These are phyloP conservation scores for Drosophila sordidula DNA, from an alignment of 2,888 invertebrate genomes.

Conservation along the genomic window DNA sequence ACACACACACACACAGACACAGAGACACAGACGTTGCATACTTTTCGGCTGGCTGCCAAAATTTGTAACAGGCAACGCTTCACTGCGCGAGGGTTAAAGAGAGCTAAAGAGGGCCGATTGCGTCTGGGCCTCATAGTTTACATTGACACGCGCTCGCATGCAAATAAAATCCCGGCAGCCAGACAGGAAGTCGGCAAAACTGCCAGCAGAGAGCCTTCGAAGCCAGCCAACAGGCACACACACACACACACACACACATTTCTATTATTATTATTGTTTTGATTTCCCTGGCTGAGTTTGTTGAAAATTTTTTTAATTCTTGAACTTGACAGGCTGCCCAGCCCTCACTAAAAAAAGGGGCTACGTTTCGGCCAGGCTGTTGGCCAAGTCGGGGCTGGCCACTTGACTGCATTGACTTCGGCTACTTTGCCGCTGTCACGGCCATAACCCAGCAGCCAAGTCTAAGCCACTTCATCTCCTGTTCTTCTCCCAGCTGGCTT, in stretches of 20 bases:
- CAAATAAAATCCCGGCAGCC: conserved; percentile 65
- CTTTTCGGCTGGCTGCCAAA: conserved; percentile 66
- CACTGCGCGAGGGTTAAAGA: conserved; percentile 26
- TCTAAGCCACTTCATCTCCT: conserved; percentile 55
- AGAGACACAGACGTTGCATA: conserved; percentile 63
- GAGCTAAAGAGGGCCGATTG: background rate
- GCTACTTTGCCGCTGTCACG: conserved; percentile 59
- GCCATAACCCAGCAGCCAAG: conserved; percentile 53
- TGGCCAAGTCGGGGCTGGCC: conserved; percentile 17
- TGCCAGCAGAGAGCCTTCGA: conserved; percentile 24
- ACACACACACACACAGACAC: conserved; percentile 28
- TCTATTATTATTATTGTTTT: conserved; percentile 61
- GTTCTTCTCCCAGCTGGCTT: conserved; percentile 44
- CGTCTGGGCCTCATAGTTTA: conserved; percentile 53
- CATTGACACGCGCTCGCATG: conserved; percentile 66
- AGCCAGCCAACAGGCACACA: conserved; percentile 12
- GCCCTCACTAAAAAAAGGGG: conserved; percentile 24
- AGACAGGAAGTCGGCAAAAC: conserved; percentile 56
- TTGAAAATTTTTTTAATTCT: conserved; percentile 72
- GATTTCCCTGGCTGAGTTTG: conserved; percentile 56
- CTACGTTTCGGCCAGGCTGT: conserved; percentile 35
- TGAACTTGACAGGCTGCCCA: conserved; percentile 71
- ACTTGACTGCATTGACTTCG: conserved; percentile 63
- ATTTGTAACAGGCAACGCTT: conserved; percentile 66
- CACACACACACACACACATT: conserved; percentile 11